Base-by-base conservation (phyloP, 1,140 invertebrate genomes). In the Halictus rubicundus region DNA sequence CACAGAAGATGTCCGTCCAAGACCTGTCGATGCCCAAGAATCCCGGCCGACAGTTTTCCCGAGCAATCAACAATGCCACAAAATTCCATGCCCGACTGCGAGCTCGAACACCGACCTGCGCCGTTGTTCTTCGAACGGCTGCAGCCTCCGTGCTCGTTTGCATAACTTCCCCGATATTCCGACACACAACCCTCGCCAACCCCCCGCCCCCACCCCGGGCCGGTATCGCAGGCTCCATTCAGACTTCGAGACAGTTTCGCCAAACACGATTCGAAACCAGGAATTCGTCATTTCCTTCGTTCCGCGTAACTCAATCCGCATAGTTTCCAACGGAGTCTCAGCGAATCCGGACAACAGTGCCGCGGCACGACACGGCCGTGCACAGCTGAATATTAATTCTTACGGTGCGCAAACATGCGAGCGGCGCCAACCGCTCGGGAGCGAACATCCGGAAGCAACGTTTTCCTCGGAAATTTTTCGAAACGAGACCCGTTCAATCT, bases 211-310 rank as follows among this genome's bases (percentile, higher is more conserved):
- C n/a, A n/a, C 0, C 59, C 3, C 19, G 16, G 60, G 1, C 3
- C 1, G 21, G 63, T 64, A 64, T 64, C 63, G 37, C 37, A 1
- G 39, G 9, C 37, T 23, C 63, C 37, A 64, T 39, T 12, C 63
- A 39, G 37, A 64, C 32, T 64, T 21, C 64, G 21, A 25, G 64
- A 46, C 64, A 39, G 64, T 46, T 66, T 66, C 64, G 8, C 64
- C 39, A 46, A 66, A 72, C 39, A 49, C 59, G 70, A 72, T 49
- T 46, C 69, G 37, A 63, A 37, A 61, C 39, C 57, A 46, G 69
- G 37, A 61, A 61, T 61, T 72, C 37, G 57, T 46, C 59, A 61
- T 72, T 72, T 72, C 16, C 57, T 72, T 72, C 70, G 59, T 73
- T 63, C 39, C 60, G 27, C 59, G 70, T 73, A 73, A 73, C 42